Evolutionary conservation across 2,797 vertebrate species (phyloP).

Genomic region (Myotis pilosus): DNA sequence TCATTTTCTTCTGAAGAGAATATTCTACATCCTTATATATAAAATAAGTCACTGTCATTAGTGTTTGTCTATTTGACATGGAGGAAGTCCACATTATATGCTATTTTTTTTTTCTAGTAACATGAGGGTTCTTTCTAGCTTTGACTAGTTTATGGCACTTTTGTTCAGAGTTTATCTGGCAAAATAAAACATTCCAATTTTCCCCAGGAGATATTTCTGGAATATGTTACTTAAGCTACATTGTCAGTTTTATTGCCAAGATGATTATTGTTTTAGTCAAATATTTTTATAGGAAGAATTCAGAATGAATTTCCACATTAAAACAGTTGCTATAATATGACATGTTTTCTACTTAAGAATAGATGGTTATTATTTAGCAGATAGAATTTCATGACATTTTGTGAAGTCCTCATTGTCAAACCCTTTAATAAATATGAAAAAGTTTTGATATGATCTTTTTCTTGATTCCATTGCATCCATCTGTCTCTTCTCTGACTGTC

Average conservation of each 20-base stretch:
- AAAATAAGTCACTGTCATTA: neutral
- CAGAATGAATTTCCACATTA: slow-evolving; percentile 2
- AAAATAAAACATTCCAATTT: neutral
- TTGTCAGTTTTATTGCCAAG: neutral
- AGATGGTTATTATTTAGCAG: slow-evolving; percentile 15
- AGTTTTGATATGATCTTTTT: slow-evolving; percentile 13
- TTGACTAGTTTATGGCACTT: neutral
- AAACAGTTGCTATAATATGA: neutral
- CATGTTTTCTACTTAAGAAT: neutral
- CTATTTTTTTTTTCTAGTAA: neutral
- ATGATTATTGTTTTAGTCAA: slow-evolving; percentile 41
- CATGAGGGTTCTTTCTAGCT: neutral
- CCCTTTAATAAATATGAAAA: slow-evolving; percentile 41
- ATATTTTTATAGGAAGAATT: slow-evolving; percentile 32
- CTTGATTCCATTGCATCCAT: neutral
- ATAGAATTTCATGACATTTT: slow-evolving; percentile 34
- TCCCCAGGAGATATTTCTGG: neutral
- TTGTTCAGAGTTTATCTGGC: neutral
- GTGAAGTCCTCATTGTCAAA: neutral
- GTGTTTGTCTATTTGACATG: neutral
- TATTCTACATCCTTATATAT: neutral
- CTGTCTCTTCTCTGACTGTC: neutral
- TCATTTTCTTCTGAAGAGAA: neutral
- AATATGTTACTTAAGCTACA: neutral
- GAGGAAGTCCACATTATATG: neutral